Base-by-base conservation (phyloP, 2,888 invertebrate genomes). In the Hyposoter didymator region DNA sequence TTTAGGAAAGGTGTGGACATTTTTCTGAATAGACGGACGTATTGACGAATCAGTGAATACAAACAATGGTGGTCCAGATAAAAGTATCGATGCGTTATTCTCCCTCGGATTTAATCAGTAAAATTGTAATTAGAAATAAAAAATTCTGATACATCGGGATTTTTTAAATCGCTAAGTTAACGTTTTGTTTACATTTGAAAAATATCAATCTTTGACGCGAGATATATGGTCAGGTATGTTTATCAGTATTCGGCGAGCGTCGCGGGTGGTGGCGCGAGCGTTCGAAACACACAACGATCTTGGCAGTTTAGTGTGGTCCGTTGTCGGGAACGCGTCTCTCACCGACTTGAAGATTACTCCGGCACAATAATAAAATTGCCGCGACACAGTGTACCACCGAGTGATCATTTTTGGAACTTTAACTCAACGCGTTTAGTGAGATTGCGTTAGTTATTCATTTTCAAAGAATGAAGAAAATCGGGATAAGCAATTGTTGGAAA, bases 281-380 rank as follows among this genome's bases (percentile, higher is more conserved):
- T 74, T 55, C 80, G 14, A 74, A 81, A 81, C 80, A 32, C 66
- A 55, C 66, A 55, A 66, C 66, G 55, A 55, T 62, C 67, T 73
- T 67, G 67, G 78, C 87, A 92, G 92, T 92, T 90, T 86, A 87
- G 90, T 90, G 84, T 88, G 89, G 90, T 88, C 90, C 89, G 92
- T 84, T 90, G 90, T 49, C 89, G 90, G 88, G 91, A 87, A 80
- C 89, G 81, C 90, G 89, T 90, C 90, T 87, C 87, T 84, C 78
- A 49, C 78, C 70, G 72, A 69, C 62, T 14, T 35, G 8, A 78
- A 70, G 62, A 59, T 19, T n/a, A 70, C 17, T 17, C 19, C 43
- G 17, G 22, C 52, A n/a, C 6, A n/a, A n/a, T 7, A 64, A 64
- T 32, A 32, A 64, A 47, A 64, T 45, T 52, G n/a, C 19, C 12